These are phyloP conservation scores for Plecturocebus donacophilus DNA, from an alignment of 2,113 vertebrate species.

Conservation along the genomic window DNA sequence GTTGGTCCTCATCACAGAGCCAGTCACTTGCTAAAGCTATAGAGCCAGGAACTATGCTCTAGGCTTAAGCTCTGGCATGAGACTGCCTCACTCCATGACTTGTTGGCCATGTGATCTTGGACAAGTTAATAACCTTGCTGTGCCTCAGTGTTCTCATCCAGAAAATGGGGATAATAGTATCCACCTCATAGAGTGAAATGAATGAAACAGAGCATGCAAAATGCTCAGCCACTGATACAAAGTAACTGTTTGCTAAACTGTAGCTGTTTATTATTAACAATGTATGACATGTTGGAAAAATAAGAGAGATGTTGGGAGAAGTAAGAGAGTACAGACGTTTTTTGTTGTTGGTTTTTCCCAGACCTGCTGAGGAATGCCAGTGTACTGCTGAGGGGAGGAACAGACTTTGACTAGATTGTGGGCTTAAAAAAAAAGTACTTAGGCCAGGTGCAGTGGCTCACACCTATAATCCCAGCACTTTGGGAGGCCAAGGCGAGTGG, in stretches of 20 bases:
- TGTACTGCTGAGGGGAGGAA: too few relatives aligned
- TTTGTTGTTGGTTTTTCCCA: too few relatives aligned
- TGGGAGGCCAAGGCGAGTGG: too few relatives aligned
- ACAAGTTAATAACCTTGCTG: background rate
- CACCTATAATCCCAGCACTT: too few relatives aligned
- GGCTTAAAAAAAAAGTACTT: background rate
- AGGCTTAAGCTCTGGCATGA: background rate
- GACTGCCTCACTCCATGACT: background rate
- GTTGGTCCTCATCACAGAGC: background rate
- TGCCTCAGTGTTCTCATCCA: background rate
- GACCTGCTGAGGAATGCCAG: too few relatives aligned
- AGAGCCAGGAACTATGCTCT: background rate
- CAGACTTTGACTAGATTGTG: background rate
- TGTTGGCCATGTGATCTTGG: background rate
- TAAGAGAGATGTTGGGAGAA: background rate
- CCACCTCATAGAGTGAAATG: background rate
- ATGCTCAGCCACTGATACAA: background rate
- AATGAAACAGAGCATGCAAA: background rate
- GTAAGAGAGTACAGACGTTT: background rate
- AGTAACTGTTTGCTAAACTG: background rate
- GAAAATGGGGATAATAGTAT: background rate
- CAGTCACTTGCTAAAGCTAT: background rate
- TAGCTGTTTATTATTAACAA: background rate
- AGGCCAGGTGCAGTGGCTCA: too few relatives aligned
- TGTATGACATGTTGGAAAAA: background rate